Base-by-base conservation (phyloP, 2,113 vertebrate species). In the Cephalopholis sonnerati region DNA sequence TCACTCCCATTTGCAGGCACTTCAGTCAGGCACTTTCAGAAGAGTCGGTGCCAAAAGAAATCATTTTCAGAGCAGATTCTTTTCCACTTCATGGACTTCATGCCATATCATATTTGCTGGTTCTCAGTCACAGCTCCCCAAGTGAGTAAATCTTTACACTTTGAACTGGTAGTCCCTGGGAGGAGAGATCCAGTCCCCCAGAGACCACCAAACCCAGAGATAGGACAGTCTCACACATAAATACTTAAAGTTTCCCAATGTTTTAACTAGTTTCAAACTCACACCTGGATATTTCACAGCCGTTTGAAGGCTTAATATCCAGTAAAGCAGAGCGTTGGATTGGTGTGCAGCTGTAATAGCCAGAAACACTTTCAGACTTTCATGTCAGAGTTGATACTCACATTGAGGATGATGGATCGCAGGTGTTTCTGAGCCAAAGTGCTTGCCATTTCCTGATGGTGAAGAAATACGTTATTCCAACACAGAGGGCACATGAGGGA, bases 391-490 rank as follows among this genome's bases (percentile, higher is more conserved):
- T 51, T 27, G 18, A 77, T 87, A 97, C 98, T 98, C 92, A 99
- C 98, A 76, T 99, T 99, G 53, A 99, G 96, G 87, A 99, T 99
- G 92, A 99, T 98, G 89, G 97, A 98, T 53, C 98, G 96, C 79
- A 99, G 96, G 92, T 99, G 98, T 94, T 98, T 99, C 97, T 99
- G 98, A 27, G 97, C 97, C 93, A 99, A 95, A 44, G 97, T 96
- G 71, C 97, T 98, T 51, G 98, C 98, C 98, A 99, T 99, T 88
- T 99, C 98, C 98, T 99, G 68, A 73, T 76, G 74, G 74, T 18
- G 67, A 87, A 65, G 25, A 90, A 5, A 84, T 7, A 74, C 25
- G 85, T 76, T 27, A 85, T 63, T 68, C 12, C 55, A 81, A 68
- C 50, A 71, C 15, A 66, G 22, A 81, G 22, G 24, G 69, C 39